These are phyloP conservation scores for Drosophila pseudotakahashii DNA, from an alignment of 2,888 invertebrate species.

Conservation along the genomic window DNA sequence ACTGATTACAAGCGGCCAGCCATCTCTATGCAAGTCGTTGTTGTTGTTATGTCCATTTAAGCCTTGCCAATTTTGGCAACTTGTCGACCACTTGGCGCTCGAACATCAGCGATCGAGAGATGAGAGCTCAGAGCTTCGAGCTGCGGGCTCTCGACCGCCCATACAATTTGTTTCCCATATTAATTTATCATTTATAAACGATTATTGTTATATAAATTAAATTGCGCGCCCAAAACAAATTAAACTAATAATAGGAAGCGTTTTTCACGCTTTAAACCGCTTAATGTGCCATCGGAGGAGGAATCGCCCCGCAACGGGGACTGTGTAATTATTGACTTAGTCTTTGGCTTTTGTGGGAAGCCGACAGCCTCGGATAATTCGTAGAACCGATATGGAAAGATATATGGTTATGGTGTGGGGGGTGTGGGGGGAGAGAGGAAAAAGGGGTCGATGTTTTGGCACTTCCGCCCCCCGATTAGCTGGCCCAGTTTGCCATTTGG, in stretches of 20 bases:
- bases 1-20: conserved; percentile 23
- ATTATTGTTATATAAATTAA: conserved; percentile 76
- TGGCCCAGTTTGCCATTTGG: conserved; percentile 29
- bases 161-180: conserved; percentile 74
- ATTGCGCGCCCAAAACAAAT: conserved; percentile 76
- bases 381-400: conserved; percentile 29
- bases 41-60: conserved; percentile 68
- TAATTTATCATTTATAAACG: conserved; percentile 78
- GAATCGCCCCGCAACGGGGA: conserved; percentile 12
- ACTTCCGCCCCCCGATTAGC: conserved; percentile 55
- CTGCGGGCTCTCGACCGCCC: conserved; percentile 55
- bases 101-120: conserved; percentile 23
- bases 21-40: conserved; percentile 21
- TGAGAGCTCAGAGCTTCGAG: conserved; percentile 30
- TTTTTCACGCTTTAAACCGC: conserved; percentile 67
- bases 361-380: conserved; percentile 42
- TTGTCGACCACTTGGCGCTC: conserved; percentile 64
- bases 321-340: conserved; percentile 65
- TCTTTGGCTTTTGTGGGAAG: conserved; percentile 51
- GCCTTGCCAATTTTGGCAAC: conserved; percentile 81
- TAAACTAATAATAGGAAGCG: conserved; percentile 74
- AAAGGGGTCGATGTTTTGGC: conserved; percentile 12
- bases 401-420: not conserved
- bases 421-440: no score
- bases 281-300: conserved; percentile 31